These are phyloP conservation scores for Drosophila siamana DNA, from an alignment of 2,888 invertebrate genomes.

Conservation along the genomic window DNA sequence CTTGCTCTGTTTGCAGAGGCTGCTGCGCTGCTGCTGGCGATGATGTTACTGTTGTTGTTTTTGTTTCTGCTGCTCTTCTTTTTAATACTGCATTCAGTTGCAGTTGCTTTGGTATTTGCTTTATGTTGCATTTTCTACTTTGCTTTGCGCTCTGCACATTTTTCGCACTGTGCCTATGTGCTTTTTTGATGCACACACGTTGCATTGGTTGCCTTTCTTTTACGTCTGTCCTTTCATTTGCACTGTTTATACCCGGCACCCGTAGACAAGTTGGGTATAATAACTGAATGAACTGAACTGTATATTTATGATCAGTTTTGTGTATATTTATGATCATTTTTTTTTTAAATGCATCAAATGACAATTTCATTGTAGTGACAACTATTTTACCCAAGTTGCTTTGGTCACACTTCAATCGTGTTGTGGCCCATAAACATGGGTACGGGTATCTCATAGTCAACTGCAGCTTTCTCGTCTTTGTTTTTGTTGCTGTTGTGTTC, in stretches of 20 bases:
- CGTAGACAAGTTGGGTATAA: neutral
- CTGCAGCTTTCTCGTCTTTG: constrained; percentile 13
- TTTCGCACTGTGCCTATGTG: constrained; percentile 71
- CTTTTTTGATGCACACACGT: constrained; percentile 39
- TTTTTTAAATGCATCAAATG: too few species aligned
- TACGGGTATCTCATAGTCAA: neutral
- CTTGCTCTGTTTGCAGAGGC: neutral
- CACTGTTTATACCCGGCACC: neutral
- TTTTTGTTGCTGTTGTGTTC: constrained; percentile 27
- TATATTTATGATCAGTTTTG: too few species aligned
- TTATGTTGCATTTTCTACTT: constrained; percentile 70
- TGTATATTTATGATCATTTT: too few species aligned
- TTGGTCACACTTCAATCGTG: too few species aligned
- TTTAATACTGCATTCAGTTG: constrained; percentile 53
- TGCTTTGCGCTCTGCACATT: constrained; percentile 46
- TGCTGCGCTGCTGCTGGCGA: constrained; percentile 12
- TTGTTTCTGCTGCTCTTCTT: constrained; percentile 14
- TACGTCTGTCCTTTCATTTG: constrained; percentile 58
- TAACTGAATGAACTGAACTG: too few species aligned
- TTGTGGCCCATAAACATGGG: too few species aligned
- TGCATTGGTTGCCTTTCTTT: constrained; percentile 55
- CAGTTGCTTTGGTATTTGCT: constrained; percentile 56
- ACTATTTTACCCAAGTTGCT: too few species aligned
- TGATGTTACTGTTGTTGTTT: neutral
- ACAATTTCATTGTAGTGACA: too few species aligned